Percentiles rank a stretch among this genome's conserved stretches.
phyloP scores from a whole-genome alignment of 2,113 vertebrate species.

The pig (Sus scrofa) region T2T-Sscrofa CM000818.6:16218001-16218500 shows the following conservation, averaged over 20 bases:
- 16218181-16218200: neutral
- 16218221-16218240: slow-evolving; percentile 60
- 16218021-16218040: neutral
- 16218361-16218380: too few species aligned
- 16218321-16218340: too few species aligned
- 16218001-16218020: neutral
- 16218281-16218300: too few species aligned
- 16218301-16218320: too few species aligned
- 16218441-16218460: too few species aligned
- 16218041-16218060: neutral
- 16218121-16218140: neutral
- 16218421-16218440: too few species aligned
- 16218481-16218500: neutral
- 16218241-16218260: neutral
- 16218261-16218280: too few species aligned
- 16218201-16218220: slow-evolving; percentile 5
- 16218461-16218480: too few species aligned
- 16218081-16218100: neutral
- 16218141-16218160: neutral
- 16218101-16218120: neutral
- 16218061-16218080: neutral
- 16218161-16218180: neutral
- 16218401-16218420: too few species aligned
- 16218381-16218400: too few species aligned
- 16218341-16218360: too few species aligned